Evolutionary conservation across 2,797 vertebrate genomes (phyloP).

Genomic region (Spheniscus humboldti): DNA sequence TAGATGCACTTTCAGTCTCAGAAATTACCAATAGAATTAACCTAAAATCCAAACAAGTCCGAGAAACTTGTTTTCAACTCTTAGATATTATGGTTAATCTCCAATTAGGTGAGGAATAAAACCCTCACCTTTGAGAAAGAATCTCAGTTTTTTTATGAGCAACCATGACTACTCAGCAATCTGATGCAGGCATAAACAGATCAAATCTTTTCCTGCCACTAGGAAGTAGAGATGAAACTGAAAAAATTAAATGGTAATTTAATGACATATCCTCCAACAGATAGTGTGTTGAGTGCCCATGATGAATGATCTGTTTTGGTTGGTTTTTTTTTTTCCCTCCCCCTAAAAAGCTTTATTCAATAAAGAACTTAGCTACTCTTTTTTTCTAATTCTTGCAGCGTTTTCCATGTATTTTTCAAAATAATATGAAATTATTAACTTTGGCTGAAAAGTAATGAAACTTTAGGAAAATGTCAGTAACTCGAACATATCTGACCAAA

Average conservation of each 20-base stretch:
- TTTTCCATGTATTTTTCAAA: not conserved
- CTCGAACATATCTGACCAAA: not conserved
- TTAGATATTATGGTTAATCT: not conserved
- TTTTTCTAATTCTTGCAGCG: not conserved
- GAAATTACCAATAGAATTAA: not conserved
- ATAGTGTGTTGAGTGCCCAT: not conserved
- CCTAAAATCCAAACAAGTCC: not conserved
- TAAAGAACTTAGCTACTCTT: not conserved
- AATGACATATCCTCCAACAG: not conserved
- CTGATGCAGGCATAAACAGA: not conserved
- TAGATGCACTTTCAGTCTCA: not conserved
- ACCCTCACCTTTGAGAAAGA: not conserved
- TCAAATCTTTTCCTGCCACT: not conserved
- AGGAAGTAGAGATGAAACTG: not conserved
- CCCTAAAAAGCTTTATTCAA: not conserved
- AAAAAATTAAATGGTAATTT: not conserved
- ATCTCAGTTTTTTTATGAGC: not conserved
- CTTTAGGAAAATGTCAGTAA: not conserved
- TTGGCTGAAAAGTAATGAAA: not conserved
- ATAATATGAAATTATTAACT: not conserved
- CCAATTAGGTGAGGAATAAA: not conserved
- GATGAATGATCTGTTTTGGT: not conserved
- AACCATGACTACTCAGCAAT: not conserved
- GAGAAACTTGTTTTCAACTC: not conserved
- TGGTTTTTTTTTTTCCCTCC: too few species aligned